Evolutionary conservation across 1,140 invertebrate genomes (phyloP), one percentile per base, ranked within the genome.

Genomic region (Phymastichus coffea): DNA sequence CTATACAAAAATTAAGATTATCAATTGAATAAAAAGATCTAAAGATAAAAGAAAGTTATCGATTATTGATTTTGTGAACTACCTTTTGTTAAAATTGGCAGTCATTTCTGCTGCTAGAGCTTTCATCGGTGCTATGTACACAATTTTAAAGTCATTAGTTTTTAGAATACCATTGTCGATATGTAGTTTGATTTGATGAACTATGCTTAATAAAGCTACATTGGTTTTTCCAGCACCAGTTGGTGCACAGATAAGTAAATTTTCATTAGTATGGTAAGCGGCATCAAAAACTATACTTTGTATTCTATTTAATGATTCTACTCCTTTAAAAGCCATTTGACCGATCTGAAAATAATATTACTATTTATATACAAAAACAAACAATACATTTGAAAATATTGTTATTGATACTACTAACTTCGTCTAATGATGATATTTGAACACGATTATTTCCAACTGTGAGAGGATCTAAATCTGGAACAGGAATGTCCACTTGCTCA

Each of bases 111-210:
- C 88, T 1, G 97, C 97, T 17, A 99, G 77, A 1, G 98, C 97
- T 82, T 99, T 99, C 97, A 99, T 99, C 9, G 98, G 98, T 2
- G 97, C 96, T 55, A 99, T 91, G 79, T 99, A 99, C 17, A 99
- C 91, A 69, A 99, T 97, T 87, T 99, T 99, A 76, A 99, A 99
- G 68, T 95, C 87, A 80, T 97, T 88, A 72, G 90, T 92, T 77
- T 90, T 87, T 55, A 98, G 90, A 3, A 92, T 78, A 52, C 86
- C 86, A 61, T 88, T 82, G 62, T 88, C 85, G 44, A 95, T 87
- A 71, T 97, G 88, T 59, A 92, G 87, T 64, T 90, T 89, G 10
- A 99, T 87, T 69, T 95, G 90, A 79, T 97, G 91, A 0, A 98
- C 82, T 37, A 99, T 88, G 6, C 93, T 86, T 15, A 99, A 80